A percentile compares a stretch with the other conserved stretches of the same genome.
phyloP scores from a whole-genome alignment of 1,140 invertebrate species.

The Bicyclus anynana region DNA sequence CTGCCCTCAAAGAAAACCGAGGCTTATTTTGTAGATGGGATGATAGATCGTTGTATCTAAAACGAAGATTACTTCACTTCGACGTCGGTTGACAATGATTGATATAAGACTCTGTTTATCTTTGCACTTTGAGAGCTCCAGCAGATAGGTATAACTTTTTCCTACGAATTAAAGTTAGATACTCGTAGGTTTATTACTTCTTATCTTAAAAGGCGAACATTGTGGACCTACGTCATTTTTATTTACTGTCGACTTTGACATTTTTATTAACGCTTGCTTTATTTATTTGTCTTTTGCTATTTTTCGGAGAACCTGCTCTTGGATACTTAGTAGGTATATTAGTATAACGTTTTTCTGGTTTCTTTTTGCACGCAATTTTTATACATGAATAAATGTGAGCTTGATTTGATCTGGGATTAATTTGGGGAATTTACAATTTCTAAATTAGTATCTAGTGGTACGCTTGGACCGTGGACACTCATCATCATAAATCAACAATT shows the following conservation, averaged over 20 bases:
- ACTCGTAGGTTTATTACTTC: not conserved
- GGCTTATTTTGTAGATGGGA: not conserved
- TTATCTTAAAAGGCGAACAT: not conserved
- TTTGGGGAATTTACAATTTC: too few relatives aligned
- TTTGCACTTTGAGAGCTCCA: not conserved
- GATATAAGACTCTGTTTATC: not conserved
- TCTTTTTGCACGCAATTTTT: too few relatives aligned
- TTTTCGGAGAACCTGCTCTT: too few relatives aligned
- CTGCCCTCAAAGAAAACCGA: not conserved
- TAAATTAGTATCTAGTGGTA: too few relatives aligned
- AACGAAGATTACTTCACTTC: slow-evolving; percentile 1
- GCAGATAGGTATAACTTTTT: not conserved
- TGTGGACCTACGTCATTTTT: not conserved
- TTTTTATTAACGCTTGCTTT: too few relatives aligned
- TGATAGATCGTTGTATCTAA: slow-evolving; percentile 3
- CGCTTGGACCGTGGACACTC: too few relatives aligned
- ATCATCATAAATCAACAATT: too few relatives aligned
- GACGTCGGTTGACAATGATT: slow-evolving; percentile 3
- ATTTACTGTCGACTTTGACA: not conserved
- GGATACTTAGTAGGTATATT: too few relatives aligned
- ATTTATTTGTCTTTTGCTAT: too few relatives aligned
- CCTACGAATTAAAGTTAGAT: not conserved
- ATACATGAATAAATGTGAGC: too few relatives aligned
- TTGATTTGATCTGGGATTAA: too few relatives aligned
- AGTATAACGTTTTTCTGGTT: too few relatives aligned